Base-by-base conservation (phyloP, 2,797 vertebrate genomes). In the Falco rusticolus region DNA sequence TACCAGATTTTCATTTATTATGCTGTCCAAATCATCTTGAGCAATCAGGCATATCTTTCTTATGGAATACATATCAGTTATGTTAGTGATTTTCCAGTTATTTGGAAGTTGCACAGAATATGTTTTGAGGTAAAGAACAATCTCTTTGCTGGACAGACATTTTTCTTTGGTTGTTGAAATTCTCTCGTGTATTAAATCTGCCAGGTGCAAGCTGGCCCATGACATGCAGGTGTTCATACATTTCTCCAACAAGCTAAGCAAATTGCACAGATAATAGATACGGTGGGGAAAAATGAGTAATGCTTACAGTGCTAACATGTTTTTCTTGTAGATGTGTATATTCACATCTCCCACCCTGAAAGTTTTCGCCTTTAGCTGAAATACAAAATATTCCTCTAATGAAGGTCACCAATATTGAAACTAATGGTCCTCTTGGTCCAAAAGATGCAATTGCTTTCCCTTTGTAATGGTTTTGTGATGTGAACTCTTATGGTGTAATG, bases 61-160 rank as follows among this genome's bases (percentile, higher is more conserved):
- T 53, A 41, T 16, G 31, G 47, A 24, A 74, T 51, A 8, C 0
- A 0, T 4, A 11, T 22, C 31, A 5, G 1, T 22, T 34, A 24
- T 72, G 29, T 6, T 22, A 75, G 47, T 18, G 13, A 63, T 6
- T 86, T 76, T 33, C 25, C 14, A 29, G 4, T 60, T 66, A 31
- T 39, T 50, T 76, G 54, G 25, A 74, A 84, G 39, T 39, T 56
- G 3, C 6, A 10, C 19, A 29, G 53, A 45, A 11, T 45, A 26
- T 34, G 8, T 61, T 77, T 65, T 29, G 57, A 28, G 65, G 47
- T 53, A 34, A 8, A 48, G 29, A n/a, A 7, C 2, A 24, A 12
- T 24, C 28, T 53, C 64, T 4, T 8, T 70, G 19, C 45, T 60
- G 33, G 34, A 14, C 37, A 74, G 26, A 33, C 1, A 1, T 39